phyloP scores from a whole-genome alignment of 2,113 vertebrate genomes.

The Macrotus californicus region DNA sequence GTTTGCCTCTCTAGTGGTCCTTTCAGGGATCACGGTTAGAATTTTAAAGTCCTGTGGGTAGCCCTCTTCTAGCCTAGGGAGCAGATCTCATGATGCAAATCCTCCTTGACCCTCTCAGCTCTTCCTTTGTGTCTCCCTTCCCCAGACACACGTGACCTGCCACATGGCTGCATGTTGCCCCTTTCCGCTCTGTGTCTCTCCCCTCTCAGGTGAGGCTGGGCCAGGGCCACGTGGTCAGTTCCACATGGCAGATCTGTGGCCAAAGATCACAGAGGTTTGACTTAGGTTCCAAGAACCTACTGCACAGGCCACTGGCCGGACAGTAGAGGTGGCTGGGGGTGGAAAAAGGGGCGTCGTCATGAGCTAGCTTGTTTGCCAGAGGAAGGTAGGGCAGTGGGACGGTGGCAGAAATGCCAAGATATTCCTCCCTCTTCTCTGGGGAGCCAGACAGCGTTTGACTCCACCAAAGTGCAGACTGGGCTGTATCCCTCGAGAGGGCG shows the following conservation, averaged over 20 bases:
- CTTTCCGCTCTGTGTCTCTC: not conserved
- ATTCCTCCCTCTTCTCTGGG: not conserved
- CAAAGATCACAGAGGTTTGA: slow-evolving; percentile 63
- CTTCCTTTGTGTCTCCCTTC: not conserved
- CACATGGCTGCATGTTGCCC: too few species aligned
- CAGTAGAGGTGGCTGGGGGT: not conserved
- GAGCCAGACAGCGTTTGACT: not conserved
- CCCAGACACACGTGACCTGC: not conserved
- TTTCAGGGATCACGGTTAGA: not conserved
- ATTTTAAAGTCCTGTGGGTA: not conserved
- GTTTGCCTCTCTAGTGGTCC: not conserved
- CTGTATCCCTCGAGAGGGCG: not conserved
- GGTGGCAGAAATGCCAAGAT: not conserved
- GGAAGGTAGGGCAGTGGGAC: not conserved
- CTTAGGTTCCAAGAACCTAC: not conserved
- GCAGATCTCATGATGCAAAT: not conserved
- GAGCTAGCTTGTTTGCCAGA: not conserved
- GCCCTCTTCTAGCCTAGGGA: not conserved
- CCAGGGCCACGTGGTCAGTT: slow-evolving; percentile 32
- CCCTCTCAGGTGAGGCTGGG: not conserved
- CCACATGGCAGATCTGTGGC: not conserved
- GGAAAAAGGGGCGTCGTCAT: accelerated
- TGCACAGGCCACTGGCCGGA: not conserved
- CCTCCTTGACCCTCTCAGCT: too few species aligned
- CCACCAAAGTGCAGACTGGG: not conserved